A percentile compares a stretch with the other conserved stretches of the same genome.
These are phyloP conservation scores for Heliconius ismenius DNA, from an alignment of 2,888 invertebrate genomes.

Conservation along the genomic window DNA sequence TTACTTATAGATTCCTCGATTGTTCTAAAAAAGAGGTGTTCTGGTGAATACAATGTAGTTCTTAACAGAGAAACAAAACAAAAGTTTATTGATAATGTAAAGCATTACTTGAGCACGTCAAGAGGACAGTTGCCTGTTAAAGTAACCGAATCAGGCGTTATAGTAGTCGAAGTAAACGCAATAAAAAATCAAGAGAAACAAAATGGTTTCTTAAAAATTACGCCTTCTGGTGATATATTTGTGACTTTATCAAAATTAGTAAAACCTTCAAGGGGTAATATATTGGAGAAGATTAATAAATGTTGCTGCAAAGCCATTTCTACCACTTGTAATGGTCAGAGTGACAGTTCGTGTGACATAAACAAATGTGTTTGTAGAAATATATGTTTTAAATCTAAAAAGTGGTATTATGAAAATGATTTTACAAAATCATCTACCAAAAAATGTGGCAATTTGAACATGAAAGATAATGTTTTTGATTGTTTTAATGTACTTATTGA, in stretches of 20 bases:
- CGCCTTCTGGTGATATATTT: constrained; percentile 61
- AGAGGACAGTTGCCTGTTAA: constrained; percentile 54
- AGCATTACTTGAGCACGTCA: constrained; percentile 51
- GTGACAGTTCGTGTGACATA: constrained; percentile 48
- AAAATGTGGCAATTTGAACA: background rate
- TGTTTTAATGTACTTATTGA: background rate
- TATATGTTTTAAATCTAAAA: constrained; percentile 40
- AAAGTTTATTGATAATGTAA: constrained; percentile 56
- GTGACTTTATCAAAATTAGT: constrained; percentile 50
- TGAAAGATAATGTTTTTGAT: constrained; percentile 1
- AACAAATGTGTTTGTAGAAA: constrained; percentile 55
- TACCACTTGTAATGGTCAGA: constrained; percentile 52
- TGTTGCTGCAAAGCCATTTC: constrained; percentile 52
- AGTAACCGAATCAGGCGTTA: constrained; percentile 54
- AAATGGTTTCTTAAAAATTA: constrained; percentile 59
- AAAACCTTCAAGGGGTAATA: background rate
- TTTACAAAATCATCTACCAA: constrained; percentile 12
- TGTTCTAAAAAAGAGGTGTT: constrained; percentile 52
- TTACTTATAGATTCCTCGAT: constrained; percentile 47
- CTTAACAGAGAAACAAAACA: constrained; percentile 59
- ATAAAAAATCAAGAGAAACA: constrained; percentile 42
- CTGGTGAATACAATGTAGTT: constrained; percentile 57
- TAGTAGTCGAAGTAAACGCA: constrained; percentile 52
- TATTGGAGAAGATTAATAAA: constrained; percentile 38
- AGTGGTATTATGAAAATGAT: constrained; percentile 36